These are phyloP conservation scores for Sericinus montela DNA, from an alignment of 2,888 invertebrate genomes.

Conservation along the genomic window DNA sequence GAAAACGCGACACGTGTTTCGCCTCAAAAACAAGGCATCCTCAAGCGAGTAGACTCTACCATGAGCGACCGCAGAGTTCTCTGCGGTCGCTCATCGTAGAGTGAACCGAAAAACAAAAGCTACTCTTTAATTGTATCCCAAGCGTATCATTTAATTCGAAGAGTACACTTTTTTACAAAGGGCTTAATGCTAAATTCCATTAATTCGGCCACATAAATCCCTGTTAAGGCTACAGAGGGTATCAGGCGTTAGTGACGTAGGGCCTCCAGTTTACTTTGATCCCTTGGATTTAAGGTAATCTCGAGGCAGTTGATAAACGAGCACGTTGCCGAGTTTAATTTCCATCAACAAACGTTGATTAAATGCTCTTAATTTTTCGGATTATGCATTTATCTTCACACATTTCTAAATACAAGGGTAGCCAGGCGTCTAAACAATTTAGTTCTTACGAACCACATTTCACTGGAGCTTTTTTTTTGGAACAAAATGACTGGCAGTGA, in stretches of 20 bases:
- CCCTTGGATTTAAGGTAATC: conserved; percentile 21
- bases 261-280: conserved; percentile 22
- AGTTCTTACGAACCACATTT: too few species aligned
- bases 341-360: conserved; percentile 19
- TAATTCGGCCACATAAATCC: conserved; percentile 56
- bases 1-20: too few species aligned
- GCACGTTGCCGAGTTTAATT: conserved; percentile 17
- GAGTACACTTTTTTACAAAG: conserved; percentile 41
- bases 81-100: too few species aligned
- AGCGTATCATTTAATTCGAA: conserved; percentile 26
- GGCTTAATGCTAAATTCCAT: conserved; percentile 51
- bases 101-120: too few species aligned
- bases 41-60: too few species aligned
- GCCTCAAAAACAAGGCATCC: too few species aligned
- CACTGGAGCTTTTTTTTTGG: too few species aligned
- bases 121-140: background rate
- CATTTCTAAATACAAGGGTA: too few species aligned
- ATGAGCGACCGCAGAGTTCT: too few species aligned
- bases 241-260: conserved; percentile 19
- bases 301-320: conserved; percentile 19
- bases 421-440: too few species aligned
- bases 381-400: too few species aligned
- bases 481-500: too few species aligned
- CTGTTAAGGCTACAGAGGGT: conserved; percentile 35
- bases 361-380: background rate